Percentiles rank a stretch among this genome's conserved stretches.
These are phyloP conservation scores for Alloscopus bannaensis DNA, from an alignment of 2,888 invertebrate species.

Conservation along the genomic window DNA sequence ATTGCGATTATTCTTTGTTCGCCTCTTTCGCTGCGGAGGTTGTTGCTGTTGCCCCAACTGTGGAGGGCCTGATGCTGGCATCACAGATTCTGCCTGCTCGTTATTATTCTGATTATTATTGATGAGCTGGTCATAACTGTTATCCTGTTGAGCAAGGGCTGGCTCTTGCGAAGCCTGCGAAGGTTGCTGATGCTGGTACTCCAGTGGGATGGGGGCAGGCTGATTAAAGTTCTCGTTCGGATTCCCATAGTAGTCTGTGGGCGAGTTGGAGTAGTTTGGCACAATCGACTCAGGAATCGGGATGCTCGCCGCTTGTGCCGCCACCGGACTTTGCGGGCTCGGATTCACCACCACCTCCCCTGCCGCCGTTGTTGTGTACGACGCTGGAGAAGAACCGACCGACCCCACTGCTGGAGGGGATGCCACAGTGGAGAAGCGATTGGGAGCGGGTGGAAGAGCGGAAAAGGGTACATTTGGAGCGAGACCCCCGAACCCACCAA, in stretches of 20 bases:
- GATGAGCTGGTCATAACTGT: not conserved
- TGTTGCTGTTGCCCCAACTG: constrained; percentile 38
- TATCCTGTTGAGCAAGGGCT: not conserved
- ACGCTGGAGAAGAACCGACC: constrained; percentile 1
- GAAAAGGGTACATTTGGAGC: constrained; percentile 14
- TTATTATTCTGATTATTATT: constrained; percentile 46
- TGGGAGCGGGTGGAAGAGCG: not conserved
- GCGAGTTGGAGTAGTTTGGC: constrained; percentile 65
- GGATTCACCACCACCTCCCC: constrained; percentile 40
- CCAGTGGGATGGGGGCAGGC: constrained; percentile 48
- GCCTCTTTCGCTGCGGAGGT: constrained; percentile 41
- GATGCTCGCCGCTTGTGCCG: constrained; percentile 51
- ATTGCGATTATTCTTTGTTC: constrained; percentile 47
- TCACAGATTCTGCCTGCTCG: no score
- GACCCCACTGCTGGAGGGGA: not conserved
- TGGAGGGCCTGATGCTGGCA: constrained; percentile 25
- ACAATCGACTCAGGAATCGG: constrained; percentile 67
- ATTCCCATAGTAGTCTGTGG: constrained; percentile 69
- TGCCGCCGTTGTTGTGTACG: constrained; percentile 42
- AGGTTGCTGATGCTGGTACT: constrained; percentile 58
- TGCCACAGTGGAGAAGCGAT: constrained; percentile 25
- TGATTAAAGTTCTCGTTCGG: constrained; percentile 62
- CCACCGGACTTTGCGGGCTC: constrained; percentile 41
- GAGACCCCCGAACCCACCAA: constrained; percentile 39
- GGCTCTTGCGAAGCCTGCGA: constrained; percentile 19